Evolutionary conservation across 64 coral and sea anemone genomes (phyloP).

Genomic region (Trachythela sp.): DNA sequence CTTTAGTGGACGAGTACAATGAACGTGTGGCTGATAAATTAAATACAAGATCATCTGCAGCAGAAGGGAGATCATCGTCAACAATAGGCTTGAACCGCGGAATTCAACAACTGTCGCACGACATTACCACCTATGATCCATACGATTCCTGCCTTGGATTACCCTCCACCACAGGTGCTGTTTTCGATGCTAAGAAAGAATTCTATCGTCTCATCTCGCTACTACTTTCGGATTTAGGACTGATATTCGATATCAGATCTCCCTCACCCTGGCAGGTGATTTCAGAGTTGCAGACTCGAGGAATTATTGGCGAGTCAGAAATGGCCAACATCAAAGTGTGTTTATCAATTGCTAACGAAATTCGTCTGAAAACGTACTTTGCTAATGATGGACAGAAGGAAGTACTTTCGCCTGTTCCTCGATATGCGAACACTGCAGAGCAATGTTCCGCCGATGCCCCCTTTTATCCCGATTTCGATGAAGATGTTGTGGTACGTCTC

Average conservation of each 20-base stretch:
- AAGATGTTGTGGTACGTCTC: background rate
- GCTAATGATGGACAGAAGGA: background rate
- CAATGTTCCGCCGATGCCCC: background rate
- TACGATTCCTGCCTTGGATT: background rate
- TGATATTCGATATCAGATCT: constrained; percentile 8
- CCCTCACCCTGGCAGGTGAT: background rate
- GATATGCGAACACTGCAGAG: background rate
- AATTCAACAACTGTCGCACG: background rate
- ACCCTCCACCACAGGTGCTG: background rate
- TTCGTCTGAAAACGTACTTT: background rate
- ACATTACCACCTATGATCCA: background rate
- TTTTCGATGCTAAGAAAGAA: background rate
- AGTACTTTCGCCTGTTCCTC: constrained; percentile 6
- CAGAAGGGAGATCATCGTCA: background rate
- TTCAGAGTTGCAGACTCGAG: background rate
- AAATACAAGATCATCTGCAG: background rate
- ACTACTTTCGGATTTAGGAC: background rate
- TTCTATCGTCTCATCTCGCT: constrained; percentile 21
- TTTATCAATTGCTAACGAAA: constrained; percentile 13
- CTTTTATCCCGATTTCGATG: background rate
- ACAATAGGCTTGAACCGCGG: background rate
- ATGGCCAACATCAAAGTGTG: background rate
- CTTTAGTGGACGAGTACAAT: background rate
- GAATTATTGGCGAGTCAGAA: background rate
- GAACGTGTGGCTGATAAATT: background rate